These are phyloP conservation scores for Campylorhamphus procurvoides DNA, from an alignment of 2,113 vertebrate species.

Conservation along the genomic window DNA sequence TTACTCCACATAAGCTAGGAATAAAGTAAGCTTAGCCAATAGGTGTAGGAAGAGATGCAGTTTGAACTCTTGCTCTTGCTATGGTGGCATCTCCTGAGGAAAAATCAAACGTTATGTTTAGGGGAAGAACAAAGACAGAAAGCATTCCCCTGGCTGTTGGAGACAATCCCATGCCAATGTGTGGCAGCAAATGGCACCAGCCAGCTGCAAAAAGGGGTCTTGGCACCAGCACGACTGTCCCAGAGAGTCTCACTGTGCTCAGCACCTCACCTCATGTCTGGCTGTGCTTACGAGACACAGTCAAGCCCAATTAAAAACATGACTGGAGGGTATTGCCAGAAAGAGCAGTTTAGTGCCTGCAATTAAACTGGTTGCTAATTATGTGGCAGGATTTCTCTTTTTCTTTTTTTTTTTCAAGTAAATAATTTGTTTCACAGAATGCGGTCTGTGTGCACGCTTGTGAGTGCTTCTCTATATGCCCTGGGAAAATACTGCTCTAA, in stretches of 20 bases:
- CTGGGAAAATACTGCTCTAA: not conserved
- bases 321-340: not conserved
- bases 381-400: not conserved
- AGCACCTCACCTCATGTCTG: fast-evolving
- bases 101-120: not conserved
- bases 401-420: not conserved
- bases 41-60: not conserved
- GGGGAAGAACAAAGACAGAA: not conserved
- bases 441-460: not conserved
- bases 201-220: not conserved
- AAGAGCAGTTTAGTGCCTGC: not conserved
- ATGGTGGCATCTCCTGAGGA: not conserved
- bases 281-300: not conserved
- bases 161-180: not conserved
- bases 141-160: not conserved
- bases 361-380: slow-evolving; percentile 39
- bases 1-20: not conserved
- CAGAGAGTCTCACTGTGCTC: fast-evolving
- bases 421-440: slow-evolving; percentile 2
- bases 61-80: not conserved
- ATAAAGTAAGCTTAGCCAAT: not conserved
- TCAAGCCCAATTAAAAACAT: slow-evolving; percentile 27
- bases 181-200: not conserved
- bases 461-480: not conserved
- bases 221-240: not conserved